phyloP scores from a whole-genome alignment of 1,140 invertebrate species.

The Trichonephila clavipes region DNA sequence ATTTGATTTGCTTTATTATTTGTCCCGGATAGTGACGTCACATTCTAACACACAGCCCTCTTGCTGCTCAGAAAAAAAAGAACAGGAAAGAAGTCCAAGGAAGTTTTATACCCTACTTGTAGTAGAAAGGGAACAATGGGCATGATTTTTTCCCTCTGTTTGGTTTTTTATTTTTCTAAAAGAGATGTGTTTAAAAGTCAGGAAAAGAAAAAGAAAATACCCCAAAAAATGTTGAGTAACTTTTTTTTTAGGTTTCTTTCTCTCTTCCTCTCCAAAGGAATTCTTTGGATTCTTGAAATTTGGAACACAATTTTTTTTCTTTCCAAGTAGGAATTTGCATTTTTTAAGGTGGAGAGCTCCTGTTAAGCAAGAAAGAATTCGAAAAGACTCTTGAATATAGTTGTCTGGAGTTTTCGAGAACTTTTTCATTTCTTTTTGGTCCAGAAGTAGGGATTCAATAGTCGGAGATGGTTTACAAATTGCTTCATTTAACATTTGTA shows the following conservation, averaged over 20 bases:
- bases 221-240: not conserved
- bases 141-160: not conserved
- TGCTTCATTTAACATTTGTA: not conserved
- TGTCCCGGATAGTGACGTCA: not conserved
- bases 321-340: not conserved
- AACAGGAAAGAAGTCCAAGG: conserved; percentile 9
- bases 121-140: not conserved
- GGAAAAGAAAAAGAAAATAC: not conserved
- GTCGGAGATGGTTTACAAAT: not conserved
- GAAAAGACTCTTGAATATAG: not conserved
- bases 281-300: not conserved
- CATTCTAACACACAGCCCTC: not conserved
- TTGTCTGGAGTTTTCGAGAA: not conserved
- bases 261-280: not conserved
- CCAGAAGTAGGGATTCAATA: not conserved
- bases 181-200: not conserved
- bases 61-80: not conserved
- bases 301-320: not conserved
- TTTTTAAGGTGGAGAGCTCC: not conserved
- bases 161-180: not conserved
- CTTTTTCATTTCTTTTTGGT: not conserved
- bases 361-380: not conserved
- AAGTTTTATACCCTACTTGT: conserved; percentile 31
- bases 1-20: conserved; percentile 36
- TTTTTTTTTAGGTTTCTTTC: not conserved